Conservation (phyloP, 2,113 vertebrate species). For the Colaptes auratus region DNA sequence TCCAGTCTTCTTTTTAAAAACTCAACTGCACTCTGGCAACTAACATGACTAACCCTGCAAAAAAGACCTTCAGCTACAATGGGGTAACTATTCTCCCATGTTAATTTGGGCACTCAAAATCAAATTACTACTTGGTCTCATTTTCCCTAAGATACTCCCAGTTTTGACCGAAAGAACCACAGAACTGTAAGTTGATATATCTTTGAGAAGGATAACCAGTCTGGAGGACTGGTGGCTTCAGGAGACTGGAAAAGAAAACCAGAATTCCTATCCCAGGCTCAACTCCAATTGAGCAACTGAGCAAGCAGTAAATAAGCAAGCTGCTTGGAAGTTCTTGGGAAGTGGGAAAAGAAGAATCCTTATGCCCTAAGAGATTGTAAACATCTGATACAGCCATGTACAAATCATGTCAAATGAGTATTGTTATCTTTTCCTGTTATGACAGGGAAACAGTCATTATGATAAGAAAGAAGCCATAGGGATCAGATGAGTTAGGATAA, state of each 20-base stretch:
- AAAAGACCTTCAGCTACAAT: neutral
- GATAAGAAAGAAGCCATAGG: neutral
- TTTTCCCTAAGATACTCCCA: neutral
- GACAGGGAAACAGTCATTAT: neutral
- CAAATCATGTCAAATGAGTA: neutral
- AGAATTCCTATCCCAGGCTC: neutral
- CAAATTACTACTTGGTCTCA: neutral
- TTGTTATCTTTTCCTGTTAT: neutral
- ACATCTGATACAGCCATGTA: neutral
- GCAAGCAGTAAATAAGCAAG: neutral
- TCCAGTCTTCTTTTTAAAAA: neutral
- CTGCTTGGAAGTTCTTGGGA: neutral
- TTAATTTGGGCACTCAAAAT: neutral
- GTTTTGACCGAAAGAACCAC: neutral
- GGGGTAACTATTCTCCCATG: neutral
- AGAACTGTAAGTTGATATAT: neutral
- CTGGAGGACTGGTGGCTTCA: neutral
- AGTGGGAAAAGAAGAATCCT: neutral
- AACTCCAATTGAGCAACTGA: neutral
- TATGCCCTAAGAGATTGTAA: neutral
- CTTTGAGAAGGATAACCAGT: neutral
- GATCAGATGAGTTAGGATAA: neutral
- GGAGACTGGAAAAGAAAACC: neutral
- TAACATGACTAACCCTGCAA: neutral
- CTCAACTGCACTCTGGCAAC: neutral